Evolutionary conservation across 2,797 vertebrate genomes (phyloP), one percentile per base, ranked within the genome.

Genomic region (Margarornis squamiger): DNA sequence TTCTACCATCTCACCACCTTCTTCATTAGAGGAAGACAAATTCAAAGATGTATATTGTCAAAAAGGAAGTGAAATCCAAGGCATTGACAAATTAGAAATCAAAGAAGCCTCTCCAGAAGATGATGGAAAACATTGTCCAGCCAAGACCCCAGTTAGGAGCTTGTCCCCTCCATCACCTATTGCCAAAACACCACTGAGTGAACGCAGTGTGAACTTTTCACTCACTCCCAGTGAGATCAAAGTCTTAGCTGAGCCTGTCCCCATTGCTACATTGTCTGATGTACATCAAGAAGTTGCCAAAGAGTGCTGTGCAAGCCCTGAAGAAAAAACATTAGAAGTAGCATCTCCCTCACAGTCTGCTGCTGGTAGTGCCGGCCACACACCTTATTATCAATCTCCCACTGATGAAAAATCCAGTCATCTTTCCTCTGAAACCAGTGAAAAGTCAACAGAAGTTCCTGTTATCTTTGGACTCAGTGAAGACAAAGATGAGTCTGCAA

Each of bases 351-450:
- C 99, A 86, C 99, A 99, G 90, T 99, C 99, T 73, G 97, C 93
- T 81, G 97, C 97, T 68, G 98, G 98, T 95, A 98, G 98, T 96
- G 98, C 99, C 93, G 99, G 99, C 74, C 99, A 99, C 95, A 99
- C 99, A 36, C 99, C 99, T 96, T 99, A 99, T 97, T 98, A 99
- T 97, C 99, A 99, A 68, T 99, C 99, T 93, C 99, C 99, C 68
- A 98, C 98, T 3, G 99, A 99, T 10, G 99, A 99, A 97, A 99
- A 98, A 89, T 94, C 96, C 51, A 76, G 22, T 52, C 72, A 68
- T 23, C 54, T 68, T 76, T 55, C 55, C 55, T 86, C 63, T 76
- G 63, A 76, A 77, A 70, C n/a, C 29, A 61, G 24, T 61, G 73
- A 54, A 61, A 84, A 74, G 51, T 49, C 61, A 74, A 70, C 39